Conservation (phyloP, 1,140 invertebrate species). For the Drosophila seguyi region DNA sequence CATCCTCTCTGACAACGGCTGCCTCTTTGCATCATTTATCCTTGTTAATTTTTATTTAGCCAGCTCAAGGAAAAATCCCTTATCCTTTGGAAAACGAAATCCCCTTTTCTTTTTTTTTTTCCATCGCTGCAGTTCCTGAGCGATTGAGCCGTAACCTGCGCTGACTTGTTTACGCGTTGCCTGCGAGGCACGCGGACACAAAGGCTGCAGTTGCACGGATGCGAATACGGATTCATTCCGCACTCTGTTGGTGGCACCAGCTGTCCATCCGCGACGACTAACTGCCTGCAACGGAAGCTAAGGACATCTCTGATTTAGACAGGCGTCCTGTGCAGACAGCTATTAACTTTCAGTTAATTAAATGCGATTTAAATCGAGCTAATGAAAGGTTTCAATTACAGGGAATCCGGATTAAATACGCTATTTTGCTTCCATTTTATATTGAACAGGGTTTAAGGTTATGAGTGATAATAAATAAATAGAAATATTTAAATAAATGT, state of each 20-base stretch:
- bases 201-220: constrained; percentile 19
- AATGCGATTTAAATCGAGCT: constrained; percentile 19
- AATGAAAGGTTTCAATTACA: constrained; percentile 6
- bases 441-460: neutral
- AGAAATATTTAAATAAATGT: neutral
- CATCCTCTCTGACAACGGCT: constrained; percentile 43
- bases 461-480: neutral
- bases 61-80: constrained; percentile 44
- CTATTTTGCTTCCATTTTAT: neutral
- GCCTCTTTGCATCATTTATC: constrained; percentile 72
- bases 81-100: neutral
- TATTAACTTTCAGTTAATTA: constrained; percentile 27
- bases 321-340: constrained; percentile 18
- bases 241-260: constrained; percentile 27
- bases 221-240: constrained; percentile 13
- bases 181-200: constrained; percentile 18
- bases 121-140: constrained; percentile 41
- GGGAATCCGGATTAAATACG: neutral
- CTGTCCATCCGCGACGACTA: constrained; percentile 16
- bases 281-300: constrained; percentile 30
- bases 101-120: neutral
- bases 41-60: constrained; percentile 80
- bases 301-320: constrained; percentile 14
- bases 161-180: constrained; percentile 77
- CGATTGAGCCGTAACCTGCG: constrained; percentile 71